These are phyloP conservation scores for Phasianus colchicus DNA, from an alignment of 2,113 vertebrate genomes.

Conservation along the genomic window DNA sequence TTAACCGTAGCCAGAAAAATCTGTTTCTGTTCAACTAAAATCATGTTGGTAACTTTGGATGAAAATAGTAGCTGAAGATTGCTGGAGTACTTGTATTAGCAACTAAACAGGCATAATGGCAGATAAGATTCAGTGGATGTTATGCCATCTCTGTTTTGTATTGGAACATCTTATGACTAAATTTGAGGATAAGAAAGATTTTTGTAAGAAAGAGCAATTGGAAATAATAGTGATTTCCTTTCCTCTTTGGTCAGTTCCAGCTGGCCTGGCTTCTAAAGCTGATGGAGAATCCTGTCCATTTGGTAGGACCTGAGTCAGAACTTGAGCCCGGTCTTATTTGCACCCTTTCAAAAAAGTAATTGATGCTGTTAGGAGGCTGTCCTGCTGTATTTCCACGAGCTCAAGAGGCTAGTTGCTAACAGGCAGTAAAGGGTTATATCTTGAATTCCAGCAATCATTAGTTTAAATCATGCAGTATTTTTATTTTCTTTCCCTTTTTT, in stretches of 20 bases:
- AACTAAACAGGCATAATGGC: too few species aligned
- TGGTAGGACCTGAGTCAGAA: background rate
- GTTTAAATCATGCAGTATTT: background rate
- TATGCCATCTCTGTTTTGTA: background rate
- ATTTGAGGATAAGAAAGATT: background rate
- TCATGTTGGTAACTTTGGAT: too few species aligned
- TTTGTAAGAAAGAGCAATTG: background rate
- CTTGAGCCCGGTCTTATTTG: background rate
- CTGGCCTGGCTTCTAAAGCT: background rate
- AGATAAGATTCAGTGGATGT: background rate
- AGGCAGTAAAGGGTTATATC: background rate
- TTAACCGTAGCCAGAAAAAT: too few species aligned
- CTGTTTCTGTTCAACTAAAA: too few species aligned
- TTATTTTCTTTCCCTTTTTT: background rate
- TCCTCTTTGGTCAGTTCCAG: background rate
- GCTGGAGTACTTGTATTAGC: too few species aligned
- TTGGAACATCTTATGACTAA: background rate
- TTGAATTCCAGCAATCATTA: background rate
- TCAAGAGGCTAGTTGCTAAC: background rate
- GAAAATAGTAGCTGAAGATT: too few species aligned
- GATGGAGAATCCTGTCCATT: background rate
- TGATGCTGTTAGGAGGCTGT: accelerated
- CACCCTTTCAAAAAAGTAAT: background rate
- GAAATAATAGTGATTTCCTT: background rate
- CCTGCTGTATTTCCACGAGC: background rate